Conservation (phyloP, 2,888 invertebrate genomes). For the Hartigia nigra region DNA sequence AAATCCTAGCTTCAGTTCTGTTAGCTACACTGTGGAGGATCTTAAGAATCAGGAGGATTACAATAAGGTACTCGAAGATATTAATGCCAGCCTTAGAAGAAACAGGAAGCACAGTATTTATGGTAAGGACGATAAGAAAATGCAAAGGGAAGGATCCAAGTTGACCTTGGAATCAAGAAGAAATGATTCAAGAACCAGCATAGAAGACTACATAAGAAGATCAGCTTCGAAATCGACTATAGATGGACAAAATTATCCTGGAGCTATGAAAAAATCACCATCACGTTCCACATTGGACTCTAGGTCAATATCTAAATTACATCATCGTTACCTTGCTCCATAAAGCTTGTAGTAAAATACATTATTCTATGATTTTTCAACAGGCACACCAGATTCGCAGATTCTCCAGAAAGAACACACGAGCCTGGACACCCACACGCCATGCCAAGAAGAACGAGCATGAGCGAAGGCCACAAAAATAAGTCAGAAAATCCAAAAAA, state of each 20-base stretch:
- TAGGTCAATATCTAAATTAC: slow-evolving; percentile 34
- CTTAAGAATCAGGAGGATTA: slow-evolving; percentile 46
- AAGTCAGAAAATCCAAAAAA: slow-evolving; percentile 38
- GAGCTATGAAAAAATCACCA: slow-evolving; percentile 43
- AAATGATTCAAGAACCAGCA: slow-evolving; percentile 41
- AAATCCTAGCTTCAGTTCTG: slow-evolving; percentile 20
- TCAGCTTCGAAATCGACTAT: slow-evolving; percentile 35
- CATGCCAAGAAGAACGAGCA: slow-evolving; percentile 37
- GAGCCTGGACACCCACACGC: slow-evolving; percentile 31
- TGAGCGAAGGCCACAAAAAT: slow-evolving; percentile 36
- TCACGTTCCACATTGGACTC: slow-evolving; percentile 49
- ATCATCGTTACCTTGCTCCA: neutral
- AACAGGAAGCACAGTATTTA: slow-evolving; percentile 35
- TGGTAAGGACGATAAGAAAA: slow-evolving; percentile 40
- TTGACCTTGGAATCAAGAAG: slow-evolving; percentile 42
- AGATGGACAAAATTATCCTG: slow-evolving; percentile 31
- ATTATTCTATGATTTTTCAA: neutral
- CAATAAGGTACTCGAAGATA: slow-evolving; percentile 48
- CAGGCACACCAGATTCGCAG: slow-evolving; percentile 46
- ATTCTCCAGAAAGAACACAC: slow-evolving; percentile 38
- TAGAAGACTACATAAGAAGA: slow-evolving; percentile 34
- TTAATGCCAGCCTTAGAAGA: slow-evolving; percentile 47
- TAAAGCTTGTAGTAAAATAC: neutral
- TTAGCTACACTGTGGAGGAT: slow-evolving; percentile 31
- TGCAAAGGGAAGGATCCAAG: slow-evolving; percentile 43